Evolutionary conservation across 1,140 invertebrate species (phyloP), one percentile per base, ranked within the genome.

Genomic region (Lordiphosa clarofinis): DNA sequence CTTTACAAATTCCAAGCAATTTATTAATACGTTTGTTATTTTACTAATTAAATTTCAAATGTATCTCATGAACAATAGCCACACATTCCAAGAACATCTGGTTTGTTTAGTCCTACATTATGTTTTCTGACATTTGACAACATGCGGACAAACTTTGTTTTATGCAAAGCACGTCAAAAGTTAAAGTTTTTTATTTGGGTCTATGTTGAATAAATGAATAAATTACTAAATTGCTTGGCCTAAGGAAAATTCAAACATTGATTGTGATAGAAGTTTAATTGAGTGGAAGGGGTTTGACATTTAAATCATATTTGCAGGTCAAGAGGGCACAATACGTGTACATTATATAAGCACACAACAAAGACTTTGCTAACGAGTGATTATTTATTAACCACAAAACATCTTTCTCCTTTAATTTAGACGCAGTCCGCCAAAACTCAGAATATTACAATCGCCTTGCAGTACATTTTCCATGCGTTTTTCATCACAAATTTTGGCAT

Each of bases 401-500:
- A 31, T 31, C 6, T 31, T 31, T 31, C 6, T 8, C 28, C 8
- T 8, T 31, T 31, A 8, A 6, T 31, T 0, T 50, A 88, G 87
- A 88, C 87, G n/a, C 73, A 88, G 48, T 55, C 86, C 19, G 48
- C 72, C 1, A 65, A 56, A 46, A 88, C 62, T 9, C 59, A 70
- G 54, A 87, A 70, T 21, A 66, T 69, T 38, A 88, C 84, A 54
- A 61, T 88, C 36, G 78, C 75, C 7, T 48, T 81, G 50, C 88
- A 89, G 54, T 89, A 89, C 42, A 87, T 89, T 69, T 87, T 71
- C 69, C 81, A 70, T 72, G 79, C 82, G 48, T 89, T 95, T n/a
- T 96, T 94, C 88, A 92, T 95, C 71, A 93, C 94, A 6, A 96
- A 96, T 89, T 96, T 96, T 76, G 94, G 94, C 43, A 94, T 96